Evolutionary conservation across 2,888 invertebrate species (phyloP).

Genomic region (Apodemia mormo): DNA sequence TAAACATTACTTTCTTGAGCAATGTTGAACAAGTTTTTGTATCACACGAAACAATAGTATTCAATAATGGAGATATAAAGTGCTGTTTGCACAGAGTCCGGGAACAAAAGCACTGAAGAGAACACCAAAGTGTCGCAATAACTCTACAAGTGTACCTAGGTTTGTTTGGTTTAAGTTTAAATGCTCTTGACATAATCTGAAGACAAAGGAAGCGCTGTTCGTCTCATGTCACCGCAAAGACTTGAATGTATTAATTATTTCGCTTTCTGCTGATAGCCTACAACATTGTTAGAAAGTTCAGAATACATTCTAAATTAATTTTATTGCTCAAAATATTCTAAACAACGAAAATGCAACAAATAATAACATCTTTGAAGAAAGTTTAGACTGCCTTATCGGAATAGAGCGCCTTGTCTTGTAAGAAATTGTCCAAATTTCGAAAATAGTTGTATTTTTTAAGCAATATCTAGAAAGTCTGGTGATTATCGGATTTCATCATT

Average conservation of each 20-base stretch:
- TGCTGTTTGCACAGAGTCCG: not conserved
- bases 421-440: too few relatives aligned
- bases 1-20: too few relatives aligned
- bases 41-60: not conserved
- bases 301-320: not conserved
- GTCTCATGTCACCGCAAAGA: constrained; percentile 52
- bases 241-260: constrained; percentile 61
- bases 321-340: not conserved
- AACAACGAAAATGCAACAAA: too few relatives aligned
- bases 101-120: constrained; percentile 6
- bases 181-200: constrained; percentile 1
- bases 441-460: too few relatives aligned
- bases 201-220: constrained; percentile 50
- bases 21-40: too few relatives aligned
- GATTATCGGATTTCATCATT: too few relatives aligned
- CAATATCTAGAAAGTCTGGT: too few relatives aligned
- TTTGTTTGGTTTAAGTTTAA: constrained; percentile 25
- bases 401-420: too few relatives aligned
- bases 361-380: too few relatives aligned
- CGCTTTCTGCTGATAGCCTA: constrained; percentile 19
- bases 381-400: too few relatives aligned
- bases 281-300: not conserved
- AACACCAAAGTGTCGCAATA: constrained; percentile 38
- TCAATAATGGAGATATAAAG: not conserved
- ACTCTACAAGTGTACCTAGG: constrained; percentile 39